Evolutionary conservation across 2,888 invertebrate genomes (phyloP), one percentile per base, ranked within the genome.

Genomic region (Eupithecia pulchellata): DNA sequence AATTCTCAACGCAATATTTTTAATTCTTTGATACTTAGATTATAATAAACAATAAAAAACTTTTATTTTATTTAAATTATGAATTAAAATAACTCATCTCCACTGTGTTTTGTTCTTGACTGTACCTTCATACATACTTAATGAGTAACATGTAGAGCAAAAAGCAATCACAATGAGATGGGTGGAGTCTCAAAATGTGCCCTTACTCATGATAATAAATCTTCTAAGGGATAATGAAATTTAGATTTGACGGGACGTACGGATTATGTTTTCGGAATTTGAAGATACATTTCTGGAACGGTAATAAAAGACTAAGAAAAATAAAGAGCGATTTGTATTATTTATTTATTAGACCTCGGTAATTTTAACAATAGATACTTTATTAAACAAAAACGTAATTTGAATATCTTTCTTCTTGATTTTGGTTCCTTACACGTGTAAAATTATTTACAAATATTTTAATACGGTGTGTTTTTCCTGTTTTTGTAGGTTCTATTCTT

Each of bases 111-210:
- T 34, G 61, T 60, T 32, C 47, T 27, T 66, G 9, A 68, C 62
- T 64, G 69, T 72, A 69, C 69, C 4, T 52, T 55, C 71, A 61
- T 71, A 72, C 68, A 66, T 69, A 69, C 66, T 64, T 69, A 72
- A 72, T 72, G 72, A 72, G 72, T 69, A 72, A 69, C 72, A 72
- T 72, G 69, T 66, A 69, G 57, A 64, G 72, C 64, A 72, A 72
- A 72, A 72, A 69, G 72, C 64, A 62, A 69, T 72, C 66, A 66
- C 69, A 66, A 72, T 69, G 68, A 66, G 66, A 62, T 66, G 69
- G 72, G 69, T 64, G 72, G 66, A 69, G 72, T 66, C 62, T 63
- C 30, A 62, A 66, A 57, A 63, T 58, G 60, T 47, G 42, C 30
- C 39, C 65, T 68, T 63, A 66, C 68, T 72, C 72, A 72, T 66